phyloP scores from a whole-genome alignment of 1,140 invertebrate species.

The Rhizoglyphus robini region DNA sequence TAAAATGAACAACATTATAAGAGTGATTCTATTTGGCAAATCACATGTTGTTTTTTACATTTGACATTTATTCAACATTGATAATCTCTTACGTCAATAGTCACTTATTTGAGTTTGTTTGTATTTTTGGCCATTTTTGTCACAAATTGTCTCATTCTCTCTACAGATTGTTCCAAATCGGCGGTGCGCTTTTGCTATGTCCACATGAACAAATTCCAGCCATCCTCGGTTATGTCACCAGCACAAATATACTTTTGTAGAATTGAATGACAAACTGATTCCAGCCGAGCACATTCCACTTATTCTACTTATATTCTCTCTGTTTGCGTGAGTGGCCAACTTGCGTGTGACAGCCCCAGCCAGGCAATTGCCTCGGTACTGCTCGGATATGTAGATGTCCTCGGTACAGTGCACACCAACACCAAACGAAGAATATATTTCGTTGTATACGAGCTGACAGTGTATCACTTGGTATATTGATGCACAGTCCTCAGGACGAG shows the following conservation, averaged over 20 bases:
- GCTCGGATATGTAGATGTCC: slow-evolving; percentile 59
- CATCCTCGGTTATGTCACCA: background rate
- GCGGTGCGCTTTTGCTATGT: background rate
- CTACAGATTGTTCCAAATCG: background rate
- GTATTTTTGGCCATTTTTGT: too few relatives aligned
- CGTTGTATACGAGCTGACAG: background rate
- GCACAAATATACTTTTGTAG: slow-evolving; percentile 38
- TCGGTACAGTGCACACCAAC: slow-evolving; percentile 53
- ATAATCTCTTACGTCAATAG: too few relatives aligned
- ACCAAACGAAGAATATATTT: slow-evolving; percentile 47
- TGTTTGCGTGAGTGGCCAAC: slow-evolving; percentile 48
- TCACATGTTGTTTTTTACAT: too few relatives aligned
- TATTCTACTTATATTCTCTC: slow-evolving; percentile 45
- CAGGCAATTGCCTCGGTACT: slow-evolving; percentile 47
- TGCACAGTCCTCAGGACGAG: background rate
- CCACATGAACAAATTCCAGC: background rate
- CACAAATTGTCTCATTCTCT: too few relatives aligned
- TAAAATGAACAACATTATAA: too few relatives aligned
- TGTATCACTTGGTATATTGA: background rate
- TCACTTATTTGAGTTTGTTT: too few relatives aligned
- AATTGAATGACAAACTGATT: slow-evolving; percentile 56
- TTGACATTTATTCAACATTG: too few relatives aligned
- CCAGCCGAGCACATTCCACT: slow-evolving; percentile 68
- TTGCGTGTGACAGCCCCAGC: slow-evolving; percentile 52
- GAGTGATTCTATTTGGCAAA: too few relatives aligned